A percentile compares a stretch with the other conserved stretches of the same genome.
These are phyloP conservation scores for Piliocolobus tephrosceles DNA, from an alignment of 2,113 vertebrate species.

Conservation along the genomic window DNA sequence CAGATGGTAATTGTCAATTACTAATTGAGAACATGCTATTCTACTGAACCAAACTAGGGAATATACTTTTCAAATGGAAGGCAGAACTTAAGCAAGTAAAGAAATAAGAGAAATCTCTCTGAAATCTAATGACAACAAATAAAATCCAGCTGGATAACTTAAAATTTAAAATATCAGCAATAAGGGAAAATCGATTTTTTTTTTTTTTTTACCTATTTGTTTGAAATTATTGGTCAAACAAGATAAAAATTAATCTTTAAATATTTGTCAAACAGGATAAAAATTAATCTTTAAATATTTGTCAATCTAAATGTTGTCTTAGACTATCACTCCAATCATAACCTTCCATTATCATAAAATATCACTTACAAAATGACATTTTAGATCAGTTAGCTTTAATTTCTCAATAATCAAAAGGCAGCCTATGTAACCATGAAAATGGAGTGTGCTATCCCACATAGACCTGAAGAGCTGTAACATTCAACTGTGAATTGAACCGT, in stretches of 20 bases:
- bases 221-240: neutral
- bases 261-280: neutral
- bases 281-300: neutral
- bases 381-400: neutral
- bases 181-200: neutral
- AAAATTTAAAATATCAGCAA: neutral
- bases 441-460: neutral
- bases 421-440: neutral
- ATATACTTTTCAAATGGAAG: neutral
- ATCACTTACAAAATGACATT: neutral
- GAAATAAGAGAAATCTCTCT: neutral
- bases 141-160: neutral
- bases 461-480: neutral
- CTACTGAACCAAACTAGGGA: neutral
- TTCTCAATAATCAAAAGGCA: neutral
- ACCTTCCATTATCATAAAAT: neutral
- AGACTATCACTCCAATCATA: neutral
- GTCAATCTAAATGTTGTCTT: neutral
- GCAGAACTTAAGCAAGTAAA: neutral
- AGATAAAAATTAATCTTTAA: neutral
- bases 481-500: neutral
- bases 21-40: conserved; percentile 41
- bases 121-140: neutral
- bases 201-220: neutral
- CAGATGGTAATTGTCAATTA: conserved; percentile 31